These are phyloP conservation scores for Bombyx mandarina DNA, from an alignment of 1,140 invertebrate genomes.

Conservation along the genomic window DNA sequence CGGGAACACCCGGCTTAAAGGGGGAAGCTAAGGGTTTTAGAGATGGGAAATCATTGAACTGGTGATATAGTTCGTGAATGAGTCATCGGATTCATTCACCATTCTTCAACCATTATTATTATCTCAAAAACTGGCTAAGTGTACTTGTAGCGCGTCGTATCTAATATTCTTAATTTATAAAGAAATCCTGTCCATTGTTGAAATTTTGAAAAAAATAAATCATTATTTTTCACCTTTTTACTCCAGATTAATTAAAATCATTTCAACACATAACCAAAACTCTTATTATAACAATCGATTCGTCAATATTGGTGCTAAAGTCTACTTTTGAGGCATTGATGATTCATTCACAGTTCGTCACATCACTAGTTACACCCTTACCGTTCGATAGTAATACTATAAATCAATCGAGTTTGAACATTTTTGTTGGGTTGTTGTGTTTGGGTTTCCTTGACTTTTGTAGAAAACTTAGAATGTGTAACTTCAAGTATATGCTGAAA, in stretches of 20 bases:
- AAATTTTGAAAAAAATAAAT: neutral
- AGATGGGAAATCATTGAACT: neutral
- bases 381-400: slow-evolving; percentile 18
- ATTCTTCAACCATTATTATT: neutral
- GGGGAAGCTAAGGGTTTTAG: slow-evolving; percentile 2
- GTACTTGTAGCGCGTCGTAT: neutral
- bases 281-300: neutral
- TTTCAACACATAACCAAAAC: neutral
- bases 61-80: neutral
- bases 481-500: no score
- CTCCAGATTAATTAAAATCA: neutral
- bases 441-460: slow-evolving; percentile 1
- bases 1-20: slow-evolving; percentile 7
- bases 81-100: neutral
- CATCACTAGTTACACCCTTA: slow-evolving; percentile 1
- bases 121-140: neutral
- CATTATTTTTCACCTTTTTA: neutral
- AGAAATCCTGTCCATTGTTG: neutral
- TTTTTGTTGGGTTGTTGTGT: slow-evolving; percentile 11
- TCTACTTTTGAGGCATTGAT: no score
- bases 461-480: no score
- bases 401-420: slow-evolving; percentile 14
- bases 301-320: neutral
- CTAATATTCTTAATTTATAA: neutral
- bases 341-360: neutral